Percentiles rank a stretch among this genome's conserved stretches.
Evolutionary conservation across 2,888 invertebrate species (phyloP).

Genomic region (Achlya flavicornis): DNA sequence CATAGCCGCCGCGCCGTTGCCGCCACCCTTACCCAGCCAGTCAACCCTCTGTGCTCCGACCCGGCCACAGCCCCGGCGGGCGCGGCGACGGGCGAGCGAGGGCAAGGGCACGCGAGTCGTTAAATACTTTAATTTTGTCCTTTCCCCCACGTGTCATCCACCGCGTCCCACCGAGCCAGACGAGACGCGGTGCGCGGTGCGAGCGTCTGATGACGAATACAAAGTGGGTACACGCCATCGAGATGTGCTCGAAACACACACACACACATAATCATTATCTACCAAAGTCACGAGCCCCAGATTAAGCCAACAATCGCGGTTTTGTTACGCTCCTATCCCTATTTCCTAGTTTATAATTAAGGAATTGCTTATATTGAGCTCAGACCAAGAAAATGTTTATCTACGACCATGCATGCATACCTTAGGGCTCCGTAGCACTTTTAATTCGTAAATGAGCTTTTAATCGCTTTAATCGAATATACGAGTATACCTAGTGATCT

Average conservation of each 20-base stretch:
- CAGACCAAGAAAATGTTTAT: too few relatives aligned
- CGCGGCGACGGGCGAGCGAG: too few relatives aligned
- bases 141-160: constrained; percentile 45
- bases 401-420: too few relatives aligned
- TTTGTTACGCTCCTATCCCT: too few relatives aligned
- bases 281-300: too few relatives aligned
- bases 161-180: constrained; percentile 35
- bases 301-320: neutral
- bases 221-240: constrained; percentile 28
- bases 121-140: constrained; percentile 53
- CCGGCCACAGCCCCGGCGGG: constrained; percentile 17
- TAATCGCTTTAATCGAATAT: too few relatives aligned
- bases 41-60: neutral
- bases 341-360: too few relatives aligned
- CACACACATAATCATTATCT: neutral
- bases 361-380: too few relatives aligned
- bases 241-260: neutral
- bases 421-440: too few relatives aligned
- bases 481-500: too few relatives aligned
- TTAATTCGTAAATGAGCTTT: too few relatives aligned
- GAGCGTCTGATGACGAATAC: constrained; percentile 34
- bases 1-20: constrained; percentile 14
- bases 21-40: constrained; percentile 5
- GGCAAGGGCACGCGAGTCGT: constrained; percentile 39
- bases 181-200: constrained; percentile 45